Evolutionary conservation across 2,113 vertebrate species (phyloP).

Genomic region (Sylvia atricapilla): DNA sequence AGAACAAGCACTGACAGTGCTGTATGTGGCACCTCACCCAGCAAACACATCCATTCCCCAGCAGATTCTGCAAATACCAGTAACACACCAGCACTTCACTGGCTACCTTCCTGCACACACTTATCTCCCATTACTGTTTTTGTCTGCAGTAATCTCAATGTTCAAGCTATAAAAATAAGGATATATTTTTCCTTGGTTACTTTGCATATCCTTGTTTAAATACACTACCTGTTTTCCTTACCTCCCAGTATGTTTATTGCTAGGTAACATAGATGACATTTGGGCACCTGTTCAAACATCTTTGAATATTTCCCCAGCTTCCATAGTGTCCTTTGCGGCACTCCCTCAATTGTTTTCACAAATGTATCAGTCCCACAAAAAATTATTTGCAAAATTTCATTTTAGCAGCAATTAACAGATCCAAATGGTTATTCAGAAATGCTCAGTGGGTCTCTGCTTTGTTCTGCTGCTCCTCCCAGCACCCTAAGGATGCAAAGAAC

Average conservation of each 20-base stretch:
- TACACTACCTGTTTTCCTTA: neutral
- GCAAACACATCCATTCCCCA: neutral
- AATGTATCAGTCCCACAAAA: conserved; percentile 32
- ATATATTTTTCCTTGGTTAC: neutral
- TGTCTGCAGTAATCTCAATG: neutral
- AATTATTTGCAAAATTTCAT: neutral
- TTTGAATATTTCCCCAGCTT: neutral
- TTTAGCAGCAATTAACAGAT: conserved; percentile 3
- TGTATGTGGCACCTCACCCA: neutral
- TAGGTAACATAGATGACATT: conserved; percentile 1
- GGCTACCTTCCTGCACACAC: neutral
- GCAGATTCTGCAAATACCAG: fast-evolving
- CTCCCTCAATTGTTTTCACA: conserved; percentile 12
- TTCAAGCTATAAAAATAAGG: neutral
- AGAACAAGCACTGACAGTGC: neutral
- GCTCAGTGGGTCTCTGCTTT: neutral
- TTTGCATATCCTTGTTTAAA: neutral
- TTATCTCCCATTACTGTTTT: neutral
- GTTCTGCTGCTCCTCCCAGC: neutral
- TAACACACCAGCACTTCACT: neutral
- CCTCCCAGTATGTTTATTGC: neutral
- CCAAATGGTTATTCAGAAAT: neutral
- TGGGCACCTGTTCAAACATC: conserved; percentile 20
- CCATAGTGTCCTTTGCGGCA: neutral
- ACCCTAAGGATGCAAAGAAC: neutral